phyloP scores from a whole-genome alignment of 2,113 vertebrate species.

The Chaetops frenatus region DNA sequence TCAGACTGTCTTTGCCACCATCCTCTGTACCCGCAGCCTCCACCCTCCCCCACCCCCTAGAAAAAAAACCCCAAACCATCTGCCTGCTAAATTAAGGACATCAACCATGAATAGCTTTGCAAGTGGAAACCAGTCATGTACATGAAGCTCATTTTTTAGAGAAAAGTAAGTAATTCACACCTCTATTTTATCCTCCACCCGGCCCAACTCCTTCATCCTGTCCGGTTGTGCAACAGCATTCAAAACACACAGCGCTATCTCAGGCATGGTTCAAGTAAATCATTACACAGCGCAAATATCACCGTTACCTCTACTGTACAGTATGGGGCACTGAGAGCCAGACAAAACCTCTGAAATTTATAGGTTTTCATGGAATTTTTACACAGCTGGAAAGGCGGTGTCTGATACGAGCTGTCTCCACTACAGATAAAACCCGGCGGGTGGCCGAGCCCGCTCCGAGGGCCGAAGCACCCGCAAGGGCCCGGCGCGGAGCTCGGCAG shows the following conservation, averaged over 20 bases:
- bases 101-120: neutral
- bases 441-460: too few relatives aligned
- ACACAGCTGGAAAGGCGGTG: accelerated
- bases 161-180: neutral
- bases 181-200: neutral
- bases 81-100: neutral
- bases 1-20: neutral
- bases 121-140: neutral
- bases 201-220: neutral
- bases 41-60: accelerated
- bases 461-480: too few relatives aligned
- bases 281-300: neutral
- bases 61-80: neutral
- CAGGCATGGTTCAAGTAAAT: accelerated
- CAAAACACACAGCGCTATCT: accelerated
- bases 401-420: accelerated
- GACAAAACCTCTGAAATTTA: accelerated
- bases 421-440: accelerated
- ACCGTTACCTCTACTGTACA: accelerated
- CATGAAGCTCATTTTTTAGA: neutral
- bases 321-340: accelerated
- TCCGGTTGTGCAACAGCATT: neutral
- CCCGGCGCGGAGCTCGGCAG: too few relatives aligned
- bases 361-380: accelerated
- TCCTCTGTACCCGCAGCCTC: neutral